Conservation (phyloP, 2,888 invertebrate genomes). For the Cybosia mesomella region DNA sequence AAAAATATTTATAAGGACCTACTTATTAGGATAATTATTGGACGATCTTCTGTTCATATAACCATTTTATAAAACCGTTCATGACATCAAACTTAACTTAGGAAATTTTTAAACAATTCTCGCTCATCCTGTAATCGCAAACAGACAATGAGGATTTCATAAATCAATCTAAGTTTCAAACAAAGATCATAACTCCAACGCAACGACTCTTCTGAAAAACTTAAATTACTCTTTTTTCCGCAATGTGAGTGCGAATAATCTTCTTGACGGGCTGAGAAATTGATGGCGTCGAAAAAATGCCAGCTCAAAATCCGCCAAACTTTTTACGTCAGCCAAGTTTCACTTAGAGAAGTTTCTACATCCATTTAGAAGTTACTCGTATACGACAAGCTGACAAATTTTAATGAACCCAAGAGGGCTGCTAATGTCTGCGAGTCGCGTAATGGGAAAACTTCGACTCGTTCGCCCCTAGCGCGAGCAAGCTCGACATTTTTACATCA, state of each 20-base stretch:
- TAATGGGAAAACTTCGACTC: constrained; percentile 84
- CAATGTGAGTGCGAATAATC: constrained; percentile 86
- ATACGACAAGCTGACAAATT: constrained; percentile 86
- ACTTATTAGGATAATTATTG: neutral
- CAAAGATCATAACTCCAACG: constrained; percentile 84
- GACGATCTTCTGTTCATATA: neutral
- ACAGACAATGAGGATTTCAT: constrained; percentile 73
- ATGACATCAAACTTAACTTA: constrained; percentile 16
- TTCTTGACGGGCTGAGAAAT: constrained; percentile 86
- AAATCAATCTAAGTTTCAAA: constrained; percentile 86
- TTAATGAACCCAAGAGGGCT: constrained; percentile 85
- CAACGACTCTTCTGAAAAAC: constrained; percentile 82
- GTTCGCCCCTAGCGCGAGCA: constrained; percentile 48
- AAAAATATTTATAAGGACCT: no score
- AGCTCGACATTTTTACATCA: constrained; percentile 63
- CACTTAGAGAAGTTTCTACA: constrained; percentile 86
- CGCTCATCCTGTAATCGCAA: constrained; percentile 62
- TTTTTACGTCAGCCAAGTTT: constrained; percentile 86
- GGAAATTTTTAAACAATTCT: constrained; percentile 39
- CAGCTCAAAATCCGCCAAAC: constrained; percentile 77
- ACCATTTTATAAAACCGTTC: neutral
- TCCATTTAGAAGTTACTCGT: constrained; percentile 84
- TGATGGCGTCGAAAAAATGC: constrained; percentile 83
- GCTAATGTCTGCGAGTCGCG: constrained; percentile 82
- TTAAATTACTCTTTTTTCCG: constrained; percentile 87